Percentiles rank a stretch among this genome's conserved stretches.
phyloP scores from a whole-genome alignment of 1,140 invertebrate genomes.

The Belonocnema kinseyi region DNA sequence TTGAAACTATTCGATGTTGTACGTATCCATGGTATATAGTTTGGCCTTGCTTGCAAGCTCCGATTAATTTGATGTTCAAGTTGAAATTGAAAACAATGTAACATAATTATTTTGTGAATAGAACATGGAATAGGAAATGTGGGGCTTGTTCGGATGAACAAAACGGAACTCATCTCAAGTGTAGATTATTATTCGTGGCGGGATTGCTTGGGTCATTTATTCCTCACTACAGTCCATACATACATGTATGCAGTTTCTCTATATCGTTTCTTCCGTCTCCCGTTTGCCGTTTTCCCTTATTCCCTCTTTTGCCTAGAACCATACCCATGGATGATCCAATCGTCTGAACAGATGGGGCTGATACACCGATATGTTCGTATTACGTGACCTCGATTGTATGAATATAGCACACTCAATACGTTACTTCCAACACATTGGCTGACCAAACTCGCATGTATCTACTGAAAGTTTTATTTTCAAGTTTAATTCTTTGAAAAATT shows the following conservation, averaged over 20 bases:
- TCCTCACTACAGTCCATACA: conserved; percentile 27
- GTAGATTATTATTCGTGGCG: conserved; percentile 46
- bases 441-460: conserved; percentile 23
- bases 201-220: conserved; percentile 39
- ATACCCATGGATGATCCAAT: conserved; percentile 19
- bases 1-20: no score
- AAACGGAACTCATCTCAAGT: conserved; percentile 44
- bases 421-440: conserved; percentile 17
- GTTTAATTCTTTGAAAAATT: background rate
- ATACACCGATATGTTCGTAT: conserved; percentile 24
- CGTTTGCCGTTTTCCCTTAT: conserved; percentile 24
- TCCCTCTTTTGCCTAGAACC: conserved; percentile 13
- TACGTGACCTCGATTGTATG: conserved; percentile 19
- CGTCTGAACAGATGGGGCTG: conserved; percentile 23
- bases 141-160: conserved; percentile 35
- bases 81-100: background rate
- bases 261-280: conserved; percentile 33
- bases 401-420: conserved; percentile 23
- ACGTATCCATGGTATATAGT: no score
- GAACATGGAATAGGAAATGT: background rate
- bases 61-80: no score
- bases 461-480: conserved; percentile 4
- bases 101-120: background rate
- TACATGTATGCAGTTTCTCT: conserved; percentile 35
- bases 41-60: no score